These are phyloP conservation scores for Enhydra lutris DNA, from an alignment of 2,113 vertebrate genomes.

Conservation along the genomic window DNA sequence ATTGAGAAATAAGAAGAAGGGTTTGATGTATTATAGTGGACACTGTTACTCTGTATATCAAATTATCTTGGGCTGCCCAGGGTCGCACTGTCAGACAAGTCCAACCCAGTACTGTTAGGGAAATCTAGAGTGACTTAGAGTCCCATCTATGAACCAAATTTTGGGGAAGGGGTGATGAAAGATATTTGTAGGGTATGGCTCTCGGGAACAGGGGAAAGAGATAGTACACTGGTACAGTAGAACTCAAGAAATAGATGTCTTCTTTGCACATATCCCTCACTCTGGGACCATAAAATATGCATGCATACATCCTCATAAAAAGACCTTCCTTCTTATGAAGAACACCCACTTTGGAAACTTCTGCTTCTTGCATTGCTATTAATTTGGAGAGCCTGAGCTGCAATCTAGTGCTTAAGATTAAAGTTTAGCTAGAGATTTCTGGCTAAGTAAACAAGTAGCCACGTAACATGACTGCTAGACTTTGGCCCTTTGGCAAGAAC, in stretches of 20 bases:
- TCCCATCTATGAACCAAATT: not conserved
- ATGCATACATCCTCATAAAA: not conserved
- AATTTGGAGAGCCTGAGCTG: not conserved
- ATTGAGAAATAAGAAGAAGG: conserved; percentile 38
- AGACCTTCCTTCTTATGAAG: not conserved
- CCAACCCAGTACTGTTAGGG: not conserved
- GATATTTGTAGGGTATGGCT: not conserved
- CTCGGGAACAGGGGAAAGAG: not conserved
- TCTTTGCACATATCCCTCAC: not conserved
- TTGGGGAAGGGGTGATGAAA: not conserved
- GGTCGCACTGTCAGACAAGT: not conserved
- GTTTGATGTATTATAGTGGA: conserved; percentile 36
- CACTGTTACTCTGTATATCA: conserved; percentile 32
- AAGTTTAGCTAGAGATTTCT: not conserved
- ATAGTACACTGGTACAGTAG: not conserved
- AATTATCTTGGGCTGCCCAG: not conserved
- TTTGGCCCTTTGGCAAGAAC: not conserved
- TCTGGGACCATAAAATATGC: not conserved
- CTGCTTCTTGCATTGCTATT: not conserved
- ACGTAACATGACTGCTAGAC: not conserved
- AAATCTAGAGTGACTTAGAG: conserved; percentile 55
- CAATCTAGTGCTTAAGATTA: not conserved
- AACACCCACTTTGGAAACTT: not conserved
- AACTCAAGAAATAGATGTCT: not conserved
- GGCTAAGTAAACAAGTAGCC: not conserved